phyloP scores from a whole-genome alignment of 2,797 vertebrate species.

The Sebastes wilsoni region DNA sequence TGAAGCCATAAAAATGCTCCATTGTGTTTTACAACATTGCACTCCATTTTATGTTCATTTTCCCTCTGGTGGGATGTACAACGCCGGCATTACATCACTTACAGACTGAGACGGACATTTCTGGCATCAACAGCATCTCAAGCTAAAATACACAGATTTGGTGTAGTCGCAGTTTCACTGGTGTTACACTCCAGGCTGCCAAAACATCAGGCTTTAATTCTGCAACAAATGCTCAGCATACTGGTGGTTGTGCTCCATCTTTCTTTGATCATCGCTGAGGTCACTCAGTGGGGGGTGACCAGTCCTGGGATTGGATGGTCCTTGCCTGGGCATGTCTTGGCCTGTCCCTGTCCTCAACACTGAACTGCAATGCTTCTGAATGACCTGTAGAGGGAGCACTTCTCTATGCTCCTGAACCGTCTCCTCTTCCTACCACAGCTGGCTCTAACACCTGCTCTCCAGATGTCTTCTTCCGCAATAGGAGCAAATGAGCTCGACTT shows the following conservation, averaged over 20 bases:
- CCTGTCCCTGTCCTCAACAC: not conserved
- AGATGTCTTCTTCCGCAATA: slow-evolving; percentile 74
- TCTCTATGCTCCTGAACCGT: slow-evolving; percentile 36
- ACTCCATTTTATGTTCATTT: slow-evolving; percentile 25
- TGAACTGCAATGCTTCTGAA: slow-evolving; percentile 7
- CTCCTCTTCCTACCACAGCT: slow-evolving; percentile 49
- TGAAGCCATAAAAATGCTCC: slow-evolving; percentile 32
- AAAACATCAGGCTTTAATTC: not conserved
- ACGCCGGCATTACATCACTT: slow-evolving; percentile 9
- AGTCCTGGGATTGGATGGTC: not conserved
- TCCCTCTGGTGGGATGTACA: slow-evolving; percentile 7
- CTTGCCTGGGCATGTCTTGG: slow-evolving; percentile 42
- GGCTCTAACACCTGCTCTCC: slow-evolving; percentile 81
- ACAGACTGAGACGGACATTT: not conserved
- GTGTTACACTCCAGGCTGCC: not conserved
- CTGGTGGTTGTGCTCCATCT: not conserved
- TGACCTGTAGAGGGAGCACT: slow-evolving; percentile 76
- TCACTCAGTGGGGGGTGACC: not conserved
- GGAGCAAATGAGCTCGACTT: slow-evolving; percentile 74
- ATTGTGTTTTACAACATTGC: slow-evolving; percentile 42
- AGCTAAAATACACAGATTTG: not conserved
- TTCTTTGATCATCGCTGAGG: not conserved
- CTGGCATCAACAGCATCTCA: not conserved
- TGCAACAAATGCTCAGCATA: not conserved
- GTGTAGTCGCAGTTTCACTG: not conserved